Evolutionary conservation across 2,797 vertebrate species (phyloP).

Genomic region (Furcifer pardalis): DNA sequence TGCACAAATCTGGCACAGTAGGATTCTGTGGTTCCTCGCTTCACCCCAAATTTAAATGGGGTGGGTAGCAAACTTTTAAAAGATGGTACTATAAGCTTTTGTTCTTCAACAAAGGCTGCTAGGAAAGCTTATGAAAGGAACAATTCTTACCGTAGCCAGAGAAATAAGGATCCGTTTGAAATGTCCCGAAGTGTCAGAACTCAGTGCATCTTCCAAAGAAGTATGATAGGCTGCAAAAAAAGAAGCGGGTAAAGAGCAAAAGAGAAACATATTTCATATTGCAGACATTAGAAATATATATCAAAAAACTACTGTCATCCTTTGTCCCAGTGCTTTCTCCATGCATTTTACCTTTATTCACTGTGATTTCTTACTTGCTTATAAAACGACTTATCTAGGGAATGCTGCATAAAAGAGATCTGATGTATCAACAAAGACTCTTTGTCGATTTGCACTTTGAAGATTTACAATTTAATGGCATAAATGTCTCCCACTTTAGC

Average conservation of each 20-base stretch:
- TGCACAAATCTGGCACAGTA: too few relatives aligned
- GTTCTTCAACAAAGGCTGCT: too few relatives aligned
- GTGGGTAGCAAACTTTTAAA: too few relatives aligned
- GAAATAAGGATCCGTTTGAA: conserved; percentile 93
- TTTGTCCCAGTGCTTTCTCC: neutral
- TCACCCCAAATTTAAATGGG: too few relatives aligned
- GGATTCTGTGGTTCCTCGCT: too few relatives aligned
- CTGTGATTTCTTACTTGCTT: neutral
- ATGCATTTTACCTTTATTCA: neutral
- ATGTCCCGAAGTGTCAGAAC: conserved; percentile 92
- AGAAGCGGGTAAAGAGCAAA: conserved; percentile 11
- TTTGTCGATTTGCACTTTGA: neutral
- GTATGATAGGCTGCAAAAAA: conserved; percentile 85
- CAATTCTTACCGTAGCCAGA: conserved; percentile 85
- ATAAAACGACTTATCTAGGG: too few relatives aligned
- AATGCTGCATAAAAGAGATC: neutral
- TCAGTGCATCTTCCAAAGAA: conserved; percentile 88
- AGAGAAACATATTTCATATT: neutral
- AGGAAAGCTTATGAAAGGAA: too few relatives aligned
- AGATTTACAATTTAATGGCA: neutral
- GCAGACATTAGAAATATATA: neutral
- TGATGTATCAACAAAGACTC: neutral
- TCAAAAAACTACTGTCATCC: neutral
- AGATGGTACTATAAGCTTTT: too few relatives aligned
- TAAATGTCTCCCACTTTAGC: neutral